Base-by-base conservation (phyloP, 1,140 invertebrate species). In the Drosophila micromelanica region DNA sequence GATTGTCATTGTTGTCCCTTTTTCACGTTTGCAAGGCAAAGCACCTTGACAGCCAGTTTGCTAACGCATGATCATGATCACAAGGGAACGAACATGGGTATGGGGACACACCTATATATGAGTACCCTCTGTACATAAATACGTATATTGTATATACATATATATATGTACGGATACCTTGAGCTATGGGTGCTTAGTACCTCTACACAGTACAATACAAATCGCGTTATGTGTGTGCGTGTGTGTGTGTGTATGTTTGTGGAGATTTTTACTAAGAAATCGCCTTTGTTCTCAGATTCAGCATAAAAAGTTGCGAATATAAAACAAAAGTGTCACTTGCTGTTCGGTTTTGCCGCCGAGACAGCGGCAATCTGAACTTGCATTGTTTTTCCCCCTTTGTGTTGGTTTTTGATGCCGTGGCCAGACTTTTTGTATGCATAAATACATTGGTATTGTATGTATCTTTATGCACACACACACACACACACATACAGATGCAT, bases 261-360 rank as follows among this genome's bases (percentile, higher is more conserved):
- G 64, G 45, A 70, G 51, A 51, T 77, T 82, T 87, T 87, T 87
- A 84, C 82, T 64, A 37, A 82, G 82, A 87, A 87, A 74, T 80
- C 73, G 56, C 40, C 84, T 79, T 87, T 87, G 82, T 87, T 87
- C 71, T 87, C 56, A 48, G 68, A 70, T 82, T 68, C 75, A 78
- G 42, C 63, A 87, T 76, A 84, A 89, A 90, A 90, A 90, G 79
- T 85, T 80, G 80, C 84, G 70, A 84, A 89, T 84, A 90, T 90
- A 89, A 87, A 87, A 89, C 84, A 89, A 90, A 84, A 90, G 80
- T 89, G 85, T 90, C 85, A 89, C 76, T 89, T 89, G 76, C 69
- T 71, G 64, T 67, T 62, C 55, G 76, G 49, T 55, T 75, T 62
- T 73, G 56, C 49, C 45, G 60, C 46, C 51, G 67, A 43, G 56